Conservation (phyloP, 53 echinoderm and acorn worm genomes). For the Apostichopus leukothele region DNA sequence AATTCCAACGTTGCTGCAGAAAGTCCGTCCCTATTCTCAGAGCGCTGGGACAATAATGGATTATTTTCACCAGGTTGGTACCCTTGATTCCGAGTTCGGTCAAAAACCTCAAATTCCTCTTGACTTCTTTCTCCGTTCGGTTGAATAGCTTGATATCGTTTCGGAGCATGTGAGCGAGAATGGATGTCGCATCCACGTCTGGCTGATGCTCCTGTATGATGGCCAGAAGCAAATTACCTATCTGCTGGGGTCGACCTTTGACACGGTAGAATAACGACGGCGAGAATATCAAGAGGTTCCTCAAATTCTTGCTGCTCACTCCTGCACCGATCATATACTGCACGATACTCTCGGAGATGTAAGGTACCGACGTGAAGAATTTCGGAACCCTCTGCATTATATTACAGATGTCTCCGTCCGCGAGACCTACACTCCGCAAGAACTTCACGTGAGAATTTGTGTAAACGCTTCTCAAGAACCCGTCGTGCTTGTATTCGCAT, state of each 20-base stretch:
- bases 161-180: slow-evolving; percentile 69
- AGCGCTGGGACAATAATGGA: slow-evolving; percentile 75
- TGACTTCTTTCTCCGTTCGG: slow-evolving; percentile 58
- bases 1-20: slow-evolving; percentile 55
- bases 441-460: slow-evolving; percentile 50
- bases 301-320: slow-evolving; percentile 65
- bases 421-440: slow-evolving; percentile 61
- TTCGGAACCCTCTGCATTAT: slow-evolving; percentile 72
- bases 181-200: slow-evolving; percentile 39
- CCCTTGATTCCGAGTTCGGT: slow-evolving; percentile 58
- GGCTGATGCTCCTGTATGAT: slow-evolving; percentile 66
- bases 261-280: slow-evolving; percentile 72
- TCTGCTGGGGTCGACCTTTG: slow-evolving; percentile 57
- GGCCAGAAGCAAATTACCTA: slow-evolving; percentile 54
- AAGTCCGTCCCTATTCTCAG: slow-evolving; percentile 71
- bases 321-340: slow-evolving; percentile 63
- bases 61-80: slow-evolving; percentile 59
- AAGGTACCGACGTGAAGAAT: slow-evolving; percentile 65
- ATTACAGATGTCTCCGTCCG: slow-evolving; percentile 59
- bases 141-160: slow-evolving; percentile 64
- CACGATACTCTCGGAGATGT: slow-evolving; percentile 57
- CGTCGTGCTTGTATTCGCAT: slow-evolving; percentile 38
- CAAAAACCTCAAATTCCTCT: slow-evolving; percentile 61
- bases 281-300: slow-evolving; percentile 61
- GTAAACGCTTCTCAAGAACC: slow-evolving; percentile 2